Evolutionary conservation across 2,888 invertebrate species (phyloP), one percentile per base, ranked within the genome.

Genomic region (Lasioglossum leucozonium): DNA sequence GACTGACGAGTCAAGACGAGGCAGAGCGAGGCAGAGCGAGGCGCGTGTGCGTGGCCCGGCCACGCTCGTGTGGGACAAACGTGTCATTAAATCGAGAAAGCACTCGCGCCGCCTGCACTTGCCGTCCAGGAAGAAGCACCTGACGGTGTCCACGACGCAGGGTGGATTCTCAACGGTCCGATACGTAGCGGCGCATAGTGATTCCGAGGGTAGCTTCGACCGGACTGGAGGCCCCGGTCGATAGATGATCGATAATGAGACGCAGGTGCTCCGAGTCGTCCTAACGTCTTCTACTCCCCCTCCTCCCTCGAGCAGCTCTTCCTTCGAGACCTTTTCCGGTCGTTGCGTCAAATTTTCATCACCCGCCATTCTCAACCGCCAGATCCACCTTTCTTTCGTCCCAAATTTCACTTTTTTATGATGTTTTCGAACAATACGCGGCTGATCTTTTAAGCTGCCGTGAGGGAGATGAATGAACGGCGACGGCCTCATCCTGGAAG

Each of bases 41-140:
- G 47, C 76, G 72, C 72, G 87, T 79, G 79, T 82, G 67, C 79
- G 62, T 84, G 83, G 77, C 78, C 77, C 51, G 72, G 75, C 77
- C 81, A 82, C 84, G 84, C 80, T 73, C 67, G 79, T 81, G 80
- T 85, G 83, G 79, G 86, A 90, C 89, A 93, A 65, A 93, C 92
- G 92, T 93, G 92, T 93, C 93, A 94, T 94, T 93, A 93, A 94
- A 93, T 93, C 94, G 94, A 93, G 93, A 92, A 93, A 91, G 91
- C 92, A 92, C 93, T 93, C 92, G 93, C 90, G 91, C 92, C 92
- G 92, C 90, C 90, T 92, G 94, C 94, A 94, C 94, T 94, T 94
- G 94, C 93, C 93, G 91, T 93, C 91, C 93, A 93, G 94, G 94
- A 94, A 94, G 94, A 91, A 91, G 93, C 94, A 94, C 94, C 94